phyloP scores from a whole-genome alignment of 2,888 invertebrate species.

The Criorhina ranunculi region DNA sequence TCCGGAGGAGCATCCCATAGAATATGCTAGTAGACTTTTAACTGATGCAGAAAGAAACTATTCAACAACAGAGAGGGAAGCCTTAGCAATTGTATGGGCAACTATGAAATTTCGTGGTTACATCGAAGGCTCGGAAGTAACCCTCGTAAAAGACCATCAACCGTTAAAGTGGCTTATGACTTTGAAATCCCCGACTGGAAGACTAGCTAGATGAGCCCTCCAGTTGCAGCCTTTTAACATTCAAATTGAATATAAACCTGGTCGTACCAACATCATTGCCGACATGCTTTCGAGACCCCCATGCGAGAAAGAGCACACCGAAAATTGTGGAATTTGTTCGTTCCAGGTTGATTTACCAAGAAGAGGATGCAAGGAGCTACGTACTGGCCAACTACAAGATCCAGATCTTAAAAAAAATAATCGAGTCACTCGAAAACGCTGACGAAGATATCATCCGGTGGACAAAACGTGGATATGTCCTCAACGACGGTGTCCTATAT shows the following conservation, averaged over 20 bases:
- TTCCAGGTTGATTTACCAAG: no score
- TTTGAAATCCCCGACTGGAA: neutral
- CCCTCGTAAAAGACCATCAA: no score
- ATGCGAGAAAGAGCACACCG: neutral
- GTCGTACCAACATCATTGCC: neutral
- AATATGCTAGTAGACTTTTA: no score
- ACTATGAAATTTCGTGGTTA: no score
- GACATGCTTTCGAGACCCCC: neutral
- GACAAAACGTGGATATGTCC: neutral
- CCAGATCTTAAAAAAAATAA: neutral
- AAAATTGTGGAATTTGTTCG: no score
- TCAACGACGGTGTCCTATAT: no score
- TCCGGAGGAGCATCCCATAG: no score
- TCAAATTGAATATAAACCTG: neutral
- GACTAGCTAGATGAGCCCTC: no score
- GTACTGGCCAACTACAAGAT: neutral
- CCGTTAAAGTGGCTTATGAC: constrained; percentile 12
- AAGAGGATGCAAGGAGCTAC: neutral
- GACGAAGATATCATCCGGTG: neutral
- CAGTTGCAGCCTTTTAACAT: neutral
- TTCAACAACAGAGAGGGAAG: no score
- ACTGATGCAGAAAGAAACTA: no score
- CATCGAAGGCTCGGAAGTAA: no score
- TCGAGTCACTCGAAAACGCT: neutral
- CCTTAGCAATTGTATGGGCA: no score